Evolutionary conservation across 1,140 invertebrate genomes (phyloP).

Genomic region (Bombus impatiens): DNA sequence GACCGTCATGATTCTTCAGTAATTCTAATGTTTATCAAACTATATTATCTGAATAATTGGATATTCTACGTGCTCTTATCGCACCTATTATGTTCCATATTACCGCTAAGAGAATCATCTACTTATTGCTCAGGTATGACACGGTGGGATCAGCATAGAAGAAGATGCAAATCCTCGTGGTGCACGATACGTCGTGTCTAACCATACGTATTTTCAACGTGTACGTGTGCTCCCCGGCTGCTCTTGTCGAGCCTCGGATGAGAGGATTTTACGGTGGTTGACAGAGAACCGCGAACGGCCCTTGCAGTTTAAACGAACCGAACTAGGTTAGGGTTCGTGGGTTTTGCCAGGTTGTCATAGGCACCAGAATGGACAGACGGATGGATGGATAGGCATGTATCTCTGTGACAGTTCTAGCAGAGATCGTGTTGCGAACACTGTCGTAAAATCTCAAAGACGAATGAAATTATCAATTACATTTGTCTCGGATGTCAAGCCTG

Average conservation of each 20-base stretch:
- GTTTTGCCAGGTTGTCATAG: conserved; percentile 44
- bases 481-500: neutral
- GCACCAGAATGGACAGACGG: conserved; percentile 17
- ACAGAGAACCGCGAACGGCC: conserved; percentile 47
- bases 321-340: conserved; percentile 63
- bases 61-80: neutral
- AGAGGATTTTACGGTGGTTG: conserved; percentile 62
- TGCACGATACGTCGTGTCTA: conserved; percentile 4
- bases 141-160: neutral
- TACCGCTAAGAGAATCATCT: neutral
- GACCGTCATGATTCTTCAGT: neutral
- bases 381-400: conserved; percentile 45
- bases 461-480: conserved; percentile 42
- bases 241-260: conserved; percentile 44
- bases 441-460: conserved; percentile 30
- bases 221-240: neutral
- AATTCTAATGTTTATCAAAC: no score
- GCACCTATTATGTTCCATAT: neutral
- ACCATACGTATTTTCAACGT: conserved; percentile 1
- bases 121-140: neutral
- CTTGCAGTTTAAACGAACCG: conserved; percentile 67
- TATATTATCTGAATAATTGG: neutral
- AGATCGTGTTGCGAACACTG: neutral
- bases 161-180: conserved; percentile 23
- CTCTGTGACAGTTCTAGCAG: neutral